Percentiles rank a stretch among this genome's conserved stretches.
These are phyloP conservation scores for Tachycineta bicolor DNA, from an alignment of 2,113 vertebrate genomes.

Conservation along the genomic window DNA sequence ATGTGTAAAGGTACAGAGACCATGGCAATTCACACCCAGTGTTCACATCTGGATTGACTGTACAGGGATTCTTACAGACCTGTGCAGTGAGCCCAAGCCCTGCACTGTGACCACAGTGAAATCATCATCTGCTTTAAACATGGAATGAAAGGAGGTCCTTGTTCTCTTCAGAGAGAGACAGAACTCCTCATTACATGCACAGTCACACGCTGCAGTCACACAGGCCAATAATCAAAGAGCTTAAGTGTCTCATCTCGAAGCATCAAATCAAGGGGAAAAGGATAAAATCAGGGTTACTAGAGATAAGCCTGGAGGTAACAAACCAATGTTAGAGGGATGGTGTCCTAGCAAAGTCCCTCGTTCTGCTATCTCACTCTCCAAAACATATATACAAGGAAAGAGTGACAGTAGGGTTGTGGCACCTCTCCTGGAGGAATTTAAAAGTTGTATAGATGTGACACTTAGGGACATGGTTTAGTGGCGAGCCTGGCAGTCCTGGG, in stretches of 20 bases:
- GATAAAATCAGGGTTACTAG: background rate
- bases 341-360: background rate
- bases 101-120: background rate
- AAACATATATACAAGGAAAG: background rate
- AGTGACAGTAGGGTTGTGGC: background rate
- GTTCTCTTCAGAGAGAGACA: background rate
- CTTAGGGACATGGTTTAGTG: background rate
- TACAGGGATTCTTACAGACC: background rate
- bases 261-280: background rate
- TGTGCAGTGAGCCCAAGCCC: background rate
- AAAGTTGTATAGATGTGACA: background rate
- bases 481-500: background rate
- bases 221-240: background rate
- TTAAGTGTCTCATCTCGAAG: background rate
- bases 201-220: background rate
- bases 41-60: background rate
- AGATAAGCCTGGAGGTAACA: background rate
- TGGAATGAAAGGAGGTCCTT: background rate
- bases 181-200: background rate
- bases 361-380: background rate
- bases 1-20: background rate
- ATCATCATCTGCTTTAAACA: background rate
- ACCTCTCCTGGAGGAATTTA: background rate
- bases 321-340: background rate
- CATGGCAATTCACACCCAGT: accelerated